Evolutionary conservation across 2,888 invertebrate genomes (phyloP).

Genomic region (Nasonovia ribisnigri): DNA sequence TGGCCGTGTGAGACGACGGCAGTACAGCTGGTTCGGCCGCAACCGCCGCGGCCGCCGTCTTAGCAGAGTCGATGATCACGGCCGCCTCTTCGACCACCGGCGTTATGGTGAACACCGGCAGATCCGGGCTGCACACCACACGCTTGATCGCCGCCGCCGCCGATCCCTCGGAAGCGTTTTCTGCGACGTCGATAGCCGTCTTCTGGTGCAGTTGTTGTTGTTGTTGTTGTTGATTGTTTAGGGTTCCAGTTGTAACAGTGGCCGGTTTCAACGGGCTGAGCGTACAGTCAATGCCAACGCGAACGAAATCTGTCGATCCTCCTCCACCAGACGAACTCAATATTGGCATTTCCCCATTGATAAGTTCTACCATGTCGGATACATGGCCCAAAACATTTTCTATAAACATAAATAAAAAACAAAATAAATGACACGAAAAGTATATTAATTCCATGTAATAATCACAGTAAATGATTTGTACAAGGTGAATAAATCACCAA

Average conservation of each 20-base stretch:
- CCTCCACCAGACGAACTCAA: slow-evolving; percentile 67
- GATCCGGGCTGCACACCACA: slow-evolving; percentile 76
- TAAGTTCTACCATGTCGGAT: slow-evolving; percentile 74
- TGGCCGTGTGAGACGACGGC: slow-evolving; percentile 65
- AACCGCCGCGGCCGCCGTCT: slow-evolving; percentile 66
- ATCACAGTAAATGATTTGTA: background rate
- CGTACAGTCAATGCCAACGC: slow-evolving; percentile 70
- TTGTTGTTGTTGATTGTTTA: slow-evolving; percentile 13
- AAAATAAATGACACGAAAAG: background rate
- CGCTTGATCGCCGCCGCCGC: slow-evolving; percentile 71
- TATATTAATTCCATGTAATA: background rate
- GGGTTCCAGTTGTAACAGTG: slow-evolving; percentile 71
- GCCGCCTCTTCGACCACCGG: slow-evolving; percentile 68
- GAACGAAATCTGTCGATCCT: slow-evolving; percentile 69
- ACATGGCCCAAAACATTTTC: slow-evolving; percentile 72
- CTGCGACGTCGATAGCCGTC: background rate
- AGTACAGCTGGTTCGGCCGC: slow-evolving; percentile 63
- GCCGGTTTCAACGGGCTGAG: slow-evolving; percentile 70
- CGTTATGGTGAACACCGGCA: slow-evolving; percentile 71
- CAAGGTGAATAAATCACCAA: background rate
- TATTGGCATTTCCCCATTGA: slow-evolving; percentile 69
- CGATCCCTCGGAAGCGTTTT: slow-evolving; percentile 68
- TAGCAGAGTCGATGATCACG: slow-evolving; percentile 67
- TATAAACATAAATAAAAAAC: slow-evolving; percentile 69
- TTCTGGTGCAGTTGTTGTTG: background rate